Conservation (phyloP, 2,113 vertebrate species). For the Mus musculus region DNA sequence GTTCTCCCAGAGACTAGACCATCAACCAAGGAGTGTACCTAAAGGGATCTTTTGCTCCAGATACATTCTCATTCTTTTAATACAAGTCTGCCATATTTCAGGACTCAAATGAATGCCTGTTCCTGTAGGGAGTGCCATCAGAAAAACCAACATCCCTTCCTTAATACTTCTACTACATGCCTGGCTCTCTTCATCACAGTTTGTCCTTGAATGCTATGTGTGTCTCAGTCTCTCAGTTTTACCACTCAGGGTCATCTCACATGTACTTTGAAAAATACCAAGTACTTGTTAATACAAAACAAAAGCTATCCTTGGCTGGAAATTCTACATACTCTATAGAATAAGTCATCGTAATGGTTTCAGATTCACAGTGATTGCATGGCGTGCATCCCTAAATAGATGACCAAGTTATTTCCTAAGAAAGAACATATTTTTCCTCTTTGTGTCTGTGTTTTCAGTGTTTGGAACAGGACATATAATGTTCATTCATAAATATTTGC, state of each 20-base stretch:
- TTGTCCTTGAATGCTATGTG: neutral
- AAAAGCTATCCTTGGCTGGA: neutral
- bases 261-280: neutral
- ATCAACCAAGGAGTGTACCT: no score
- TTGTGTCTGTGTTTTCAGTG: neutral
- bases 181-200: neutral
- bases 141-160: neutral
- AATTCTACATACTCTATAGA: neutral
- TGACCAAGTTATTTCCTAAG: slow-evolving; percentile 19
- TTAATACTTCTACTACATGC: neutral
- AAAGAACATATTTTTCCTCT: neutral
- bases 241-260: neutral
- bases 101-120: neutral
- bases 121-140: neutral
- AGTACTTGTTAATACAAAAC: neutral
- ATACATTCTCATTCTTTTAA: neutral
- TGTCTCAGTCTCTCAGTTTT: neutral
- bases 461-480: slow-evolving; percentile 40
- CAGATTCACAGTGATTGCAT: neutral
- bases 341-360: slow-evolving; percentile 14
- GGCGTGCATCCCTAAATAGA: neutral
- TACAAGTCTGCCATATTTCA: neutral
- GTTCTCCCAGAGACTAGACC: no score
- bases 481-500: slow-evolving; percentile 12
- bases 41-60: no score